Evolutionary conservation across 2,797 vertebrate genomes (phyloP), one percentile per base, ranked within the genome.

Genomic region (Sebastes hopkinsi): DNA sequence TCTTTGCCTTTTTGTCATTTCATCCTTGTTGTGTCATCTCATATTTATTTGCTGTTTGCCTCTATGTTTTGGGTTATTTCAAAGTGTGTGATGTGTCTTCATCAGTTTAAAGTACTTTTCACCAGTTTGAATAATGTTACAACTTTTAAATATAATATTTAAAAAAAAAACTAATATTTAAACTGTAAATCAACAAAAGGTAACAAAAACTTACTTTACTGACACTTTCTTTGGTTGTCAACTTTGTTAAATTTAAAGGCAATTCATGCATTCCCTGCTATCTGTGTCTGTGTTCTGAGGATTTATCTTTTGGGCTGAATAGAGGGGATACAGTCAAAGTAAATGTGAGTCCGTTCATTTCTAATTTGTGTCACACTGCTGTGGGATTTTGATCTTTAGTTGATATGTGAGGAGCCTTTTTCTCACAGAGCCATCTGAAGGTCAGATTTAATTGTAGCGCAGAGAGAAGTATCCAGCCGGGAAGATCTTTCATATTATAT

Each of bases 371-470:
- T 82, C 46, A 29, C 69, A 60, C 16, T 61, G 46, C 55, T 2
- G 22, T 29, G 6, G 32, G 36, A 42, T 67, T 74, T 34, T 25
- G 60, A 62, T 67, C 9, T 80, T 77, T 9, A 4, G 22, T 13
- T 69, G 68, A 32, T 23, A 16, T 16, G 46, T 74, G 54, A 32
- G 27, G 18, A 70, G 46, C 4, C 23, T 79, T 73, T 80, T 73
- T 72, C 58, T n/a, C 66, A 46, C 29, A 4, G 22, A 65, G 14
- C n/a, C 13, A 30, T 66, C 54, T 89, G 58, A 85, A 79, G 80
- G 80, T 81, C 66, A 68, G 13, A 83, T 72, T 64, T 80, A 72
- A 80, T 68, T 69, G 34, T 6, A 34, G 7, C 7, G 9, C 68
- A 52, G 59, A 58, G n/a, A 61, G 62, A 58, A 29, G 23, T 14